phyloP scores from a whole-genome alignment of 2,797 vertebrate genomes.

The Taeniopygia guttata region DNA sequence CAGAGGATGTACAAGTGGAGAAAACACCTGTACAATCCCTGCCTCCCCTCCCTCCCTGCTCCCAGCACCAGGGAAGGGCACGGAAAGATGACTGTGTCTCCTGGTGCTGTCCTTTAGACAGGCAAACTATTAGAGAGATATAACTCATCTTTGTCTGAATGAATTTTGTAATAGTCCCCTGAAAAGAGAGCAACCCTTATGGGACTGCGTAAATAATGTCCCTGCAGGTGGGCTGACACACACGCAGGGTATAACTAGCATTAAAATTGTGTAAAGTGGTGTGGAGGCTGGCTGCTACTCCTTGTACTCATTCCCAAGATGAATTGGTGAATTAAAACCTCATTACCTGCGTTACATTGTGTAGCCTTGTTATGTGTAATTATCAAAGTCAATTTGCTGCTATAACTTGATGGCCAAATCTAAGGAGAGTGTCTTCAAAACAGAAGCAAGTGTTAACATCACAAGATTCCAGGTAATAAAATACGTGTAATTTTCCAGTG shows the following conservation, averaged over 20 bases:
- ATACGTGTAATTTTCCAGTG: not conserved
- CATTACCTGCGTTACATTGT: slow-evolving; percentile 30
- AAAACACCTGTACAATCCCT: not conserved
- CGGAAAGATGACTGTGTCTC: not conserved
- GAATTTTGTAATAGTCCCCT: not conserved
- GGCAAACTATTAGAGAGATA: not conserved
- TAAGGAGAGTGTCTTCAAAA: not conserved
- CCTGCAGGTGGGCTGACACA: not conserved
- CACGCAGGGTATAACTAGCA: not conserved
- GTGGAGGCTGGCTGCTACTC: slow-evolving; percentile 5
- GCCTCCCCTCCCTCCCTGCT: not conserved
- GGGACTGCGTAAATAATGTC: not conserved
- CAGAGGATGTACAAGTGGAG: not conserved
- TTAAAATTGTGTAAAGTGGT: not conserved
- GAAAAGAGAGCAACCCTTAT: not conserved
- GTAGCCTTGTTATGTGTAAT: slow-evolving; percentile 37
- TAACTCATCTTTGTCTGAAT: not conserved
- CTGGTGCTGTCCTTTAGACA: not conserved
- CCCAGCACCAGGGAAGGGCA: not conserved
- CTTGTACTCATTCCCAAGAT: slow-evolving; percentile 30
- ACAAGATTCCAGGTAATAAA: not conserved
- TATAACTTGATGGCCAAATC: not conserved
- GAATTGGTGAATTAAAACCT: slow-evolving; percentile 59
- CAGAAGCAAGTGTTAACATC: not conserved
- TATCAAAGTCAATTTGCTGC: slow-evolving; percentile 54